Base-by-base conservation (phyloP, 1,140 invertebrate genomes). In the Sminthurinus signatus region DNA sequence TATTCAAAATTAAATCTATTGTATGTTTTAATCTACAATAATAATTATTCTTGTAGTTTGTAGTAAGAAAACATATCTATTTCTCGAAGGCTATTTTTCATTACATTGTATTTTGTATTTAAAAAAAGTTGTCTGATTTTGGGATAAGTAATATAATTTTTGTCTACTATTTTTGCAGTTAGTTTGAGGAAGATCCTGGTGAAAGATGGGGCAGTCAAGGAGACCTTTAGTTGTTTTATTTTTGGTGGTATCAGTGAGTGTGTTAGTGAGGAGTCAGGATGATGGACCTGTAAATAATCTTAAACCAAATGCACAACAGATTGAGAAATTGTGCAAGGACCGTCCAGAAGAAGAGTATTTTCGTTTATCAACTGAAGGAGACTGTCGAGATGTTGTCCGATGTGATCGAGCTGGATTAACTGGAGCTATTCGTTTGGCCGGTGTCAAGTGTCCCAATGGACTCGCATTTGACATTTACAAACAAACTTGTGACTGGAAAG, bases 401-500 rank as follows among this genome's bases (percentile, higher is more conserved):
- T 93, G 91, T 78, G 91, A 93, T 84, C 85, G 86, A 80, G 89
- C 88, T 74, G 88, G 81, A 74, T 87, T 91, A 80, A 88, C 86
- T 75, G 88, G 88, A 65, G 84, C 85, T 60, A 91, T 86, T 74
- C 84, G 91, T 75, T 81, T 93, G 77, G 89, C 90, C 60, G 85
- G 87, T 61, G 88, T 94, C 70, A 82, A 86, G 73, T 96, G 92
- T 78, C 89, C 91, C 65, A 86, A 84, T 74, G 90, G 91, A 78
- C 82, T 96, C 75, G 89, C 89, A 74, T 96, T 96, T 81, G 92
- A 96, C 84, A 88, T 96, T 76, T 86, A 91, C 78, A 84, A 90
- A 74, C 91, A 96, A 78, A 93, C 91, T 68, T 95, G 92, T 81
- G 91, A 94, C 80, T 96, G 91, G 90, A 94, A 92, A 84, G 86